A percentile compares a stretch with the other conserved stretches of the same genome.
These are phyloP conservation scores for Netta rufina DNA, from an alignment of 2,797 vertebrate genomes.

Conservation along the genomic window DNA sequence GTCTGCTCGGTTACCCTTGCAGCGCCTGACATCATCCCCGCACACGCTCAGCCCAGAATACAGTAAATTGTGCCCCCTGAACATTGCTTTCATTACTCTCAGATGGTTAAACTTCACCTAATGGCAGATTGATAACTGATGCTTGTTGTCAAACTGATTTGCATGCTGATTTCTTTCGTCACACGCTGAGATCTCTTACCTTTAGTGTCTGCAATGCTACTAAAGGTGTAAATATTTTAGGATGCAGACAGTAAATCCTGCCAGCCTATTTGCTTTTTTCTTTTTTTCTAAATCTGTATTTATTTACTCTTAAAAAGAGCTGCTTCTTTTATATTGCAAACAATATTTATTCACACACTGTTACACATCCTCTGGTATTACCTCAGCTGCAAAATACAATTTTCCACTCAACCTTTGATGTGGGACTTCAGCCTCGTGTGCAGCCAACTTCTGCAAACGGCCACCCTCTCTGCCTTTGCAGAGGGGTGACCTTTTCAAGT, in stretches of 20 bases:
- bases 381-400: not conserved
- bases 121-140: slow-evolving; percentile 35
- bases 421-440: not conserved
- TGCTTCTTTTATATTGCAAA: not conserved
- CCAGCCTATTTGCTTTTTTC: not conserved
- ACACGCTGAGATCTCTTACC: not conserved
- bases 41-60: not conserved
- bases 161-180: not conserved
- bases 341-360: not conserved
- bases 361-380: not conserved
- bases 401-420: not conserved
- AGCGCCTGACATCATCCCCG: slow-evolving; percentile 13
- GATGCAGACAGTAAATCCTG: not conserved
- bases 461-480: not conserved
- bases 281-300: not conserved
- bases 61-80: slow-evolving; percentile 28
- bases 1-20: slow-evolving; percentile 4
- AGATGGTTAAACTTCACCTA: slow-evolving; percentile 31
- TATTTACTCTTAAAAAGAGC: not conserved
- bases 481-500: slow-evolving; percentile 1
- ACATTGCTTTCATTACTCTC: slow-evolving; percentile 47
- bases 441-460: not conserved
- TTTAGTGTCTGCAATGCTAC: not conserved
- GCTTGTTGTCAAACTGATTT: not conserved
- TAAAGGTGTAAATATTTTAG: slow-evolving; percentile 3